Percentiles rank a stretch among this genome's conserved stretches.
Conservation (phyloP, 2,888 invertebrate genomes). For the Drosophila buzzatii region DNA sequence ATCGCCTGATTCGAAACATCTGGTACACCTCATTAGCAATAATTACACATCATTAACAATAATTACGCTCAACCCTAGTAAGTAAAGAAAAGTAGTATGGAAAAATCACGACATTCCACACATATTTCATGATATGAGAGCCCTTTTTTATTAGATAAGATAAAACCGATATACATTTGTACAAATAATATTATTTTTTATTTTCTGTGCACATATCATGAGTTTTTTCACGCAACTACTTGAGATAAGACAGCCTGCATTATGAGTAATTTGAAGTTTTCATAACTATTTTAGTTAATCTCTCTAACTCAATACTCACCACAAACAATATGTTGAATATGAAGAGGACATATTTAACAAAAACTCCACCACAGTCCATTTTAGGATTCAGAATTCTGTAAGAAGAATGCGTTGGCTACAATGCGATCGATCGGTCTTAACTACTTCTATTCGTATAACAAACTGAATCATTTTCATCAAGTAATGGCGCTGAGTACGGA, state of each 20-base stretch:
- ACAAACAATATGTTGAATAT: constrained; percentile 92
- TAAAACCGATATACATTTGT: constrained; percentile 30
- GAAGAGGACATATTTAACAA: constrained; percentile 93
- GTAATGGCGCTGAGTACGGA: background rate
- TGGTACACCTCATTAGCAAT: constrained; percentile 45
- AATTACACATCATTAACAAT: constrained; percentile 59
- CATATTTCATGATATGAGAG: constrained; percentile 27
- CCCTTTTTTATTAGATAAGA: constrained; percentile 60
- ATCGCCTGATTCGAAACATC: constrained; percentile 39
- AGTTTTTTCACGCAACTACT: constrained; percentile 1
- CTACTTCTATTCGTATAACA: background rate
- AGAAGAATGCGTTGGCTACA: background rate
- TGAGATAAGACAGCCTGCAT: constrained; percentile 23
- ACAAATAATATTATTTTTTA: constrained; percentile 1
- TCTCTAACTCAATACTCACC: constrained; percentile 86
- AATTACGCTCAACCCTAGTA: constrained; percentile 52
- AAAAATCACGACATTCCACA: constrained; percentile 33
- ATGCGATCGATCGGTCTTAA: background rate
- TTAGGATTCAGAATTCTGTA: constrained; percentile 67
- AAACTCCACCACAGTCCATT: constrained; percentile 91
- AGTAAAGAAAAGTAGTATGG: constrained; percentile 37
- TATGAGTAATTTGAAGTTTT: background rate
- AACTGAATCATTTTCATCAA: constrained; percentile 11
- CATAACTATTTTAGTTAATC: background rate
- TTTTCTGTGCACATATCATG: constrained; percentile 5